Base-by-base conservation (phyloP, 2,888 invertebrate species). In the Tribolium freemani region DNA sequence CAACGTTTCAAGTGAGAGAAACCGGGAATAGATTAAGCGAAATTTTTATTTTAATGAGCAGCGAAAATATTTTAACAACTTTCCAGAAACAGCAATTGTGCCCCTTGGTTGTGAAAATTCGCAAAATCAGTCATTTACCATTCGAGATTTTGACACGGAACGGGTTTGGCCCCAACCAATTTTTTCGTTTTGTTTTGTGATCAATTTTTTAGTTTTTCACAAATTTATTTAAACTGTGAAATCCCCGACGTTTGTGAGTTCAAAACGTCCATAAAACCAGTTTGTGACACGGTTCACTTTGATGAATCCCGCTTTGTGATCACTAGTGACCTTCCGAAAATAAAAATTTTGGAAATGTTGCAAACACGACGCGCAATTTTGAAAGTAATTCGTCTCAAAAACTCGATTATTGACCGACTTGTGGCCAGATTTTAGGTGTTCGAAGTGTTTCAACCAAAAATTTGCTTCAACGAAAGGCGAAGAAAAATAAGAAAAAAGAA, bases 51-150 rank as follows among this genome's bases (percentile, higher is more conserved):
- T 44, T 71, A 21, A n/a, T 64, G 0, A 66, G 57, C 21, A 30
- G 44, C 4, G 51, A 66, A 13, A 66, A 71, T 44, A 26, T 57
- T 4, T 30, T 71, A 8, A 58, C 57, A 8, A n/a, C 8, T 1
- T 10, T n/a, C 0, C 71, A 71, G 45, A 71, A 71, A 66, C 9
- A 38, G 6, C 57, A 71, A 51, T 21, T 71, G 26, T 9, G 20
- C 16, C 71, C 71, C 5, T 57, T 71, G 20, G 10, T 66, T 1
- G 50, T 71, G 20, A 71, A 64, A 58, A 50, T 71, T 45, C 31
- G 53, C 8, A 69, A 69, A 26, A 51, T 69, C 13, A 60, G 30
- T 10, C 21, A 60, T 21, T 60, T 69, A 6, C 69, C 69, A 2
- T 10, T 8, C n/a, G 57, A 58, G 1, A 31, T 50, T 31, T 16